These are phyloP conservation scores for Colletes collaris DNA, from an alignment of 2,888 invertebrate genomes.

Conservation along the genomic window DNA sequence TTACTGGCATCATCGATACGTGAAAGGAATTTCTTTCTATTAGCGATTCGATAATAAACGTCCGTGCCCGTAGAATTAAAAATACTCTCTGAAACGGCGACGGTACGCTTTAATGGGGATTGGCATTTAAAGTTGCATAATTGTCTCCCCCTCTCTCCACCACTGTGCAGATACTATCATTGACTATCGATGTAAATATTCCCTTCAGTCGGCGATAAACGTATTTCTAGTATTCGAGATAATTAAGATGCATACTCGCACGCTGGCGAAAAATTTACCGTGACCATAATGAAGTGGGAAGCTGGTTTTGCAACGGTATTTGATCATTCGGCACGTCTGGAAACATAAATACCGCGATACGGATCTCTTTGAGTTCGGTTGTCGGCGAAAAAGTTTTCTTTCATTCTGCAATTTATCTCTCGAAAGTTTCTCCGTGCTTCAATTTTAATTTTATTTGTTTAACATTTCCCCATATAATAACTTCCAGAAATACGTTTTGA, in stretches of 20 bases:
- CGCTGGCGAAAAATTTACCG: background rate
- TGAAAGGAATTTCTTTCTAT: background rate
- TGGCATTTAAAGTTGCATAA: slow-evolving; percentile 3
- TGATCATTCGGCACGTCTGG: slow-evolving; percentile 1
- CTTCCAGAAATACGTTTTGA: no score
- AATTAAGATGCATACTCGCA: slow-evolving; percentile 9
- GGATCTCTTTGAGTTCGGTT: background rate
- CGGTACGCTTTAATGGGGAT: background rate
- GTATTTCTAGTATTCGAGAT: slow-evolving; percentile 1
- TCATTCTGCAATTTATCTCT: background rate
- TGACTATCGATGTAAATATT: slow-evolving; percentile 8
- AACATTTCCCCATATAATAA: no score
- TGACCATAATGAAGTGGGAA: background rate
- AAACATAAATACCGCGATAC: background rate
- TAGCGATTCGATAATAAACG: background rate
- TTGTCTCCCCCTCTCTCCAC: background rate
- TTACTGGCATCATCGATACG: background rate
- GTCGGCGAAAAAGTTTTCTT: background rate
- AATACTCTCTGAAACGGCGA: background rate
- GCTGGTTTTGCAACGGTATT: slow-evolving; percentile 9
- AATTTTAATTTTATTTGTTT: no score
- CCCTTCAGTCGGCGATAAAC: slow-evolving; percentile 2
- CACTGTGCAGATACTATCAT: background rate
- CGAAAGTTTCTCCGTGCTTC: no score
- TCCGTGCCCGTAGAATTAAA: background rate